Percentiles rank a stretch among this genome's conserved stretches.
phyloP scores from a whole-genome alignment of 2,113 vertebrate genomes.

The Lepus europaeus region DNA sequence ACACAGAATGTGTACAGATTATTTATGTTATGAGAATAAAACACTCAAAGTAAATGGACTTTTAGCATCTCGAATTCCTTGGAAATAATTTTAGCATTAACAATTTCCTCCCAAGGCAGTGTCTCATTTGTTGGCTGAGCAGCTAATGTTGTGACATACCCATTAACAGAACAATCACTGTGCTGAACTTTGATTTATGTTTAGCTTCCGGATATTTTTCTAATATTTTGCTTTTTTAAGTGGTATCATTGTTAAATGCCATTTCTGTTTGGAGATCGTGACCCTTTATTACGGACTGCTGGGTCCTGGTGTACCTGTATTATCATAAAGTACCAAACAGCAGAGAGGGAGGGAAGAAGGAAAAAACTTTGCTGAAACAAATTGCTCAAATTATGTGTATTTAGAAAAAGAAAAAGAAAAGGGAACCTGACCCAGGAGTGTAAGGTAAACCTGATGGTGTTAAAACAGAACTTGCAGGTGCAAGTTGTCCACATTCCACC shows the following conservation, averaged over 20 bases:
- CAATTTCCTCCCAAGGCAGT: constrained; percentile 74
- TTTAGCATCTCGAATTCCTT: constrained; percentile 82
- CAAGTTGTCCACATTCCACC: constrained; percentile 84
- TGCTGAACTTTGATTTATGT: constrained; percentile 83
- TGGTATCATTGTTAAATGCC: constrained; percentile 80
- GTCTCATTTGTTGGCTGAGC: constrained; percentile 74
- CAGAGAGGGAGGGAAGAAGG: background rate
- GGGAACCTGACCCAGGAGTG: constrained; percentile 81
- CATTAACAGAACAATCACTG: constrained; percentile 83
- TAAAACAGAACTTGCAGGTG: constrained; percentile 74
- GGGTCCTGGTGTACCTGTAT: constrained; percentile 74
- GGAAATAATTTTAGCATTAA: constrained; percentile 75
- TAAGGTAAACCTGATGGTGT: constrained; percentile 76
- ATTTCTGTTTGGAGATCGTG: constrained; percentile 70
- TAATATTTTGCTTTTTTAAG: constrained; percentile 82
- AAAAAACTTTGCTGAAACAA: constrained; percentile 80
- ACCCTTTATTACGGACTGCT: constrained; percentile 69
- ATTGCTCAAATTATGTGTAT: constrained; percentile 83
- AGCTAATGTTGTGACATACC: constrained; percentile 72
- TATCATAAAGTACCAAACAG: constrained; percentile 71
- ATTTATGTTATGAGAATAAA: constrained; percentile 86
- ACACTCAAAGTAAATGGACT: constrained; percentile 78
- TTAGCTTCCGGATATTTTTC: constrained; percentile 85
- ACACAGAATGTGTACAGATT: constrained; percentile 85
- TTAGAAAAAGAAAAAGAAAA: constrained; percentile 86